Percentiles rank a stretch among this genome's conserved stretches.
Conservation (phyloP, 2,113 vertebrate genomes). For the Platycercus adscitus region DNA sequence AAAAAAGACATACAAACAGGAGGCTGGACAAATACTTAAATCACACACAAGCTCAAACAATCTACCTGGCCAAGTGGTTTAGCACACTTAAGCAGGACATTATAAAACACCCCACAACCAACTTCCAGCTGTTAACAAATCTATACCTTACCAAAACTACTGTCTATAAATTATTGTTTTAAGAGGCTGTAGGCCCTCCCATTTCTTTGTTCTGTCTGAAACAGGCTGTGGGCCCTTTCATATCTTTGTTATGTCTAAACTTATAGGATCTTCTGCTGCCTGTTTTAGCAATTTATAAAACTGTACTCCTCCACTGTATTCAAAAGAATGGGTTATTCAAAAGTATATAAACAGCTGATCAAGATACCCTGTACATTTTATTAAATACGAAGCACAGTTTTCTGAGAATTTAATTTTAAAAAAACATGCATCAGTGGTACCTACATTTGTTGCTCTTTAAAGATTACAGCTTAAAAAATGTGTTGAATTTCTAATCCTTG, state of each 20-base stretch:
- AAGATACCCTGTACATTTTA: neutral
- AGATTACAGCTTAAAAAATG: neutral
- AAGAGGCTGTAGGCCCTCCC: neutral
- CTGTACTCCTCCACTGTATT: neutral
- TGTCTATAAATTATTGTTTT: neutral
- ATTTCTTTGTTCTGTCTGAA: neutral
- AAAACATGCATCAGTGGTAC: neutral
- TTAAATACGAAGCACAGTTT: neutral
- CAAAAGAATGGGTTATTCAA: neutral
- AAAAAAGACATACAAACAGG: neutral
- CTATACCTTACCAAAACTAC: neutral
- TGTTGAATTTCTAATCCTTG: neutral
- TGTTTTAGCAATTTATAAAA: neutral
- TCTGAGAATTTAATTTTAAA: neutral
- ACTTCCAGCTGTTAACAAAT: neutral
- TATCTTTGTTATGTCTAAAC: neutral
- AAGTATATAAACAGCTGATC: neutral
- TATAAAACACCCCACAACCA: neutral
- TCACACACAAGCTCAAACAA: neutral
- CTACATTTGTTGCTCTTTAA: neutral
- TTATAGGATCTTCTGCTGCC: neutral
- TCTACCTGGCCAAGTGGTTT: neutral
- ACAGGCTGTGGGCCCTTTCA: neutral
- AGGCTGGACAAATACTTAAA: neutral
- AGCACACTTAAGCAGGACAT: neutral